Percentiles rank a stretch among this genome's conserved stretches.
Evolutionary conservation across 1,140 invertebrate species (phyloP).

Genomic region (Cataglyphis hispanica): DNA sequence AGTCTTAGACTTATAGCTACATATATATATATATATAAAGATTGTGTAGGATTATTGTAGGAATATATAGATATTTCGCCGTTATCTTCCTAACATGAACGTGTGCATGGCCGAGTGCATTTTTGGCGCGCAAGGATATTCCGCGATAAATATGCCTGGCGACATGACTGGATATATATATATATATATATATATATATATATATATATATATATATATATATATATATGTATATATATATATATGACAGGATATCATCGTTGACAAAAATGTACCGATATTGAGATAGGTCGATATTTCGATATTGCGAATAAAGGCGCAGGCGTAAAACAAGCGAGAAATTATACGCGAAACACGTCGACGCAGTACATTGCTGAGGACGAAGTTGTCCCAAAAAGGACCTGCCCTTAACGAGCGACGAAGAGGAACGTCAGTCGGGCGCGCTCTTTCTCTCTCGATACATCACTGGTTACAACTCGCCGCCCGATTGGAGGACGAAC

Average conservation of each 20-base stretch:
- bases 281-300: constrained; percentile 61
- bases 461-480: constrained; percentile 64
- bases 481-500: constrained; percentile 68
- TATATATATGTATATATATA: too few species aligned
- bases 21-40: too few species aligned
- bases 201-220: too few species aligned
- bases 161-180: background rate
- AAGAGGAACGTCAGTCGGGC: background rate
- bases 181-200: too few species aligned
- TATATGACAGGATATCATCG: too few species aligned
- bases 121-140: constrained; percentile 18
- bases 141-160: background rate
- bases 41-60: background rate
- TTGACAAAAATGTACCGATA: constrained; percentile 32
- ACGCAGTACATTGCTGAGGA: constrained; percentile 41
- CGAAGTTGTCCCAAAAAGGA: constrained; percentile 35
- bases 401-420: background rate
- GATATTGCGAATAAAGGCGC: constrained; percentile 55
- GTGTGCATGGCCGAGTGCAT: background rate
- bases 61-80: too few species aligned
- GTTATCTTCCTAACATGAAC: background rate
- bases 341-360: constrained; percentile 37
- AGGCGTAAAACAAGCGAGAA: constrained; percentile 60
- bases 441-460: constrained; percentile 7
- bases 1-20: background rate